Conservation (phyloP, 2,888 invertebrate species). For the Busseola fusca region DNA sequence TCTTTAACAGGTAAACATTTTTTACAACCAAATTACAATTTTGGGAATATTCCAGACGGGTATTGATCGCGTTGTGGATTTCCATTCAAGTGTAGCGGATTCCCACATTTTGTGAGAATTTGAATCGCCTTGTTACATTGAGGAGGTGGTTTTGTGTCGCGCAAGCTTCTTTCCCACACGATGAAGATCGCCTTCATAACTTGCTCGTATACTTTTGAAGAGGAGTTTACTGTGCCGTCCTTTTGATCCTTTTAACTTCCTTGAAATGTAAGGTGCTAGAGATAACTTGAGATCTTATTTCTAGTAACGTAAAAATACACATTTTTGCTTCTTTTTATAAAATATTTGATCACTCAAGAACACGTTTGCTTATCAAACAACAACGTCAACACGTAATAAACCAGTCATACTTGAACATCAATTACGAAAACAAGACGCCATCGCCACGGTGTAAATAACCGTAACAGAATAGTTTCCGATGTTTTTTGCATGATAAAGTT, state of each 20-base stretch:
- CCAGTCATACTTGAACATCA: conserved; percentile 32
- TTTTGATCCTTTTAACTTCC: conserved; percentile 7
- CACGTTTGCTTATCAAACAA: conserved; percentile 7
- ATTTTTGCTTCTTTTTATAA: background rate
- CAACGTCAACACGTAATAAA: conserved; percentile 34
- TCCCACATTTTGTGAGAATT: conserved; percentile 68
- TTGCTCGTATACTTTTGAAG: conserved; percentile 19
- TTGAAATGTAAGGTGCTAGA: background rate
- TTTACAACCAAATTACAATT: conserved; percentile 78
- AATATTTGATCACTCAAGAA: background rate
- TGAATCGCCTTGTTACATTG: conserved; percentile 53
- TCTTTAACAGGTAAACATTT: conserved; percentile 86
- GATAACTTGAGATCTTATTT: conserved; percentile 1
- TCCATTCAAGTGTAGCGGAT: conserved; percentile 68
- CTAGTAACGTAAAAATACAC: background rate
- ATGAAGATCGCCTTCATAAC: conserved; percentile 28
- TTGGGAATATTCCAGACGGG: conserved; percentile 79
- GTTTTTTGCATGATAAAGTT: conserved; percentile 53
- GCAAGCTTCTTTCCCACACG: conserved; percentile 25
- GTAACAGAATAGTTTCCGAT: conserved; percentile 50
- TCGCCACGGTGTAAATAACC: conserved; percentile 47
- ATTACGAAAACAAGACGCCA: conserved; percentile 49
- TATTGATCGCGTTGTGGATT: conserved; percentile 70
- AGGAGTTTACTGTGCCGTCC: conserved; percentile 13
- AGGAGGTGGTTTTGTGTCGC: conserved; percentile 47